Conservation (phyloP, 2,113 vertebrate genomes). For the Eurypyga helias region DNA sequence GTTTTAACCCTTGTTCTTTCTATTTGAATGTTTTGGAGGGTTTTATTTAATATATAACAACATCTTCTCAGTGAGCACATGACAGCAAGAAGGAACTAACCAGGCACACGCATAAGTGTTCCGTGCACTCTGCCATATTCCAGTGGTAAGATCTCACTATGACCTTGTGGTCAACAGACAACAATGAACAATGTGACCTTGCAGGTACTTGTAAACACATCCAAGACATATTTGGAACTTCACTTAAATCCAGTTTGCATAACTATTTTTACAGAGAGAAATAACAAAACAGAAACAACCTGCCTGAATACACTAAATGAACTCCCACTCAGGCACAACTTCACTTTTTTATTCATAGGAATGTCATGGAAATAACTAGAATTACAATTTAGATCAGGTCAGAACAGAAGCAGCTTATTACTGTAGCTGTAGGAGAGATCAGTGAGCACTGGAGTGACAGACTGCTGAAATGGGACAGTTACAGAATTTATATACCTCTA, state of each 20-base stretch:
- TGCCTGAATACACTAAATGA: not conserved
- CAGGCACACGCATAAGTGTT: fast-evolving
- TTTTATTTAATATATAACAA: not conserved
- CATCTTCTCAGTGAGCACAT: not conserved
- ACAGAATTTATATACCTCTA: not conserved
- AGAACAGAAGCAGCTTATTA: not conserved
- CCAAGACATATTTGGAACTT: not conserved
- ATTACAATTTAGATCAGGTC: not conserved
- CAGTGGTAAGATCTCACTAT: not conserved
- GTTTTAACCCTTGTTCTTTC: not conserved
- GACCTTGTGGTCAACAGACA: not conserved
- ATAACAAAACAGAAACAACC: not conserved
- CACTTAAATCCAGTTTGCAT: not conserved
- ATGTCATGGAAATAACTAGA: not conserved
- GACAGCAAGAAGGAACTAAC: not conserved
- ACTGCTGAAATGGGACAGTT: not conserved
- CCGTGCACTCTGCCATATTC: not conserved
- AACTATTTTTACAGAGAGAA: not conserved
- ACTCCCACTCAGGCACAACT: not conserved
- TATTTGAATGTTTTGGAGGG: not conserved
- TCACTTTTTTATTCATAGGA: not conserved
- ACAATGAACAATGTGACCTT: not conserved
- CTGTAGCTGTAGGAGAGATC: not conserved
- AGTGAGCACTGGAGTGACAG: not conserved
- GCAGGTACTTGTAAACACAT: not conserved